Percentiles rank a stretch among this genome's conserved stretches.
Evolutionary conservation across 2,888 invertebrate species (phyloP).

Genomic region (Meta bourneti): DNA sequence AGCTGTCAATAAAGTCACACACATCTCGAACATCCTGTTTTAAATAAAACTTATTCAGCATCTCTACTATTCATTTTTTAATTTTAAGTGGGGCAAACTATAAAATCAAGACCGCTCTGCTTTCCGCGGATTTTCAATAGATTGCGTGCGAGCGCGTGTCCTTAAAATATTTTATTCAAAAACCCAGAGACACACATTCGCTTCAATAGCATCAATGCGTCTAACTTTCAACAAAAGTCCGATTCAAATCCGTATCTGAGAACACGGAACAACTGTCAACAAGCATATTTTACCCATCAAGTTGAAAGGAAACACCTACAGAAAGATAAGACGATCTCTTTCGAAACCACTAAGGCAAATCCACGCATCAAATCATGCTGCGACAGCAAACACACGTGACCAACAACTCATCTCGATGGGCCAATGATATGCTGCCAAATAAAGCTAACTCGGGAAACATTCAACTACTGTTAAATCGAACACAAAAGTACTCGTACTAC

Average conservation of each 20-base stretch:
- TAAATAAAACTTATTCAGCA: too few relatives aligned
- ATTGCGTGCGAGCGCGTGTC: neutral
- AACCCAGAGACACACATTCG: conserved; percentile 22
- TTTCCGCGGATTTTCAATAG: conserved; percentile 8
- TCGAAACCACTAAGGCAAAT: conserved; percentile 48
- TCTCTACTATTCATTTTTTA: neutral
- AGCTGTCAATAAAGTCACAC: too few relatives aligned
- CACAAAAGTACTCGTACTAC: neutral
- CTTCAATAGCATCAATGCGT: conserved; percentile 1
- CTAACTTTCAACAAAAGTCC: conserved; percentile 40
- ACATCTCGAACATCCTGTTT: too few relatives aligned
- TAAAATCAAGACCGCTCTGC: neutral
- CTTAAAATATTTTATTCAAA: conserved; percentile 14
- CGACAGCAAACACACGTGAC: conserved; percentile 48
- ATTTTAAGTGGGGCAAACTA: conserved; percentile 20
- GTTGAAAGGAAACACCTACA: conserved; percentile 30
- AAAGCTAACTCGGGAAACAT: conserved; percentile 27
- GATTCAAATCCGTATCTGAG: conserved; percentile 14
- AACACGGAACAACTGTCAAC: conserved; percentile 42
- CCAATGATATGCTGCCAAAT: conserved; percentile 59
- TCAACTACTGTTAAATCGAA: conserved; percentile 20
- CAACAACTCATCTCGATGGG: neutral
- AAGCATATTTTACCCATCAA: conserved; percentile 16
- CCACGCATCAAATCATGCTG: conserved; percentile 40
- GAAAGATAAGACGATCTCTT: conserved; percentile 23